A percentile compares a stretch with the other conserved stretches of the same genome.
phyloP scores from a whole-genome alignment of 2,113 vertebrate species.

The Notechis scutatus region DNA sequence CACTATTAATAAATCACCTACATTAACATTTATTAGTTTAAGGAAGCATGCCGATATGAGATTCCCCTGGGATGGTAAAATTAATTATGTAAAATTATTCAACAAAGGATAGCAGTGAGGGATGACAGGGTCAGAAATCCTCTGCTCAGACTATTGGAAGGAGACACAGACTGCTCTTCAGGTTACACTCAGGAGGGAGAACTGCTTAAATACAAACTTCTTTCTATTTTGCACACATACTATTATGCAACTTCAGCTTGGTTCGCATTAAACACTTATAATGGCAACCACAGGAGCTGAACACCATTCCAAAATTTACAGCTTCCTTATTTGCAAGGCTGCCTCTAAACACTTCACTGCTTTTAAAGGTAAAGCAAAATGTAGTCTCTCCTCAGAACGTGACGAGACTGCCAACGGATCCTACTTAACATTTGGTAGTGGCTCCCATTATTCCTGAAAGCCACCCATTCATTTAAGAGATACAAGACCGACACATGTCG shows the following conservation, averaged over 20 bases:
- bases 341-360: not conserved
- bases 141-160: not conserved
- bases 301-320: not conserved
- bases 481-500: not conserved
- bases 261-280: not conserved
- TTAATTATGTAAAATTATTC: not conserved
- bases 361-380: not conserved
- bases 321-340: not conserved
- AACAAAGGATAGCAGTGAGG: not conserved
- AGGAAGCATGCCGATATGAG: not conserved
- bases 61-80: not conserved
- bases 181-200: not conserved
- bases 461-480: not conserved
- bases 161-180: not conserved
- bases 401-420: not conserved
- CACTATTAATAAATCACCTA: not conserved
- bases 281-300: not conserved
- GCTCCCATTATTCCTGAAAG: not conserved
- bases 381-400: not conserved
- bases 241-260: not conserved
- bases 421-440: not conserved
- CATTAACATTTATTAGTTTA: not conserved
- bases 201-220: not conserved
- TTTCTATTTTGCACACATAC: not conserved
- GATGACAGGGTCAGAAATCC: not conserved